Evolutionary conservation across 2,113 vertebrate genomes (phyloP).

Genomic region (Bucco capensis): DNA sequence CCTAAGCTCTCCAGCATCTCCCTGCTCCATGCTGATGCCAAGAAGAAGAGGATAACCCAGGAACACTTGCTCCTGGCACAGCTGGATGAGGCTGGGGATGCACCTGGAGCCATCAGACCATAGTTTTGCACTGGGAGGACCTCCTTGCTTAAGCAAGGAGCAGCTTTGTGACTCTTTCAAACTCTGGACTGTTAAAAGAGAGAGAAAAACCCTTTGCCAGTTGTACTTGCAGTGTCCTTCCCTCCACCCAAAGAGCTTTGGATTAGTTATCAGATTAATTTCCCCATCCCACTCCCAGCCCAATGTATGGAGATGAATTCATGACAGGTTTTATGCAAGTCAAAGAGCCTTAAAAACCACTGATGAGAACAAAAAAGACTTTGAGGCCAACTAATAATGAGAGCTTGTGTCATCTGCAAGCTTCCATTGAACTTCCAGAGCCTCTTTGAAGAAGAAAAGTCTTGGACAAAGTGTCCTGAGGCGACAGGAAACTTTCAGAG

Average conservation of each 20-base stretch:
- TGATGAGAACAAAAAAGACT: background rate
- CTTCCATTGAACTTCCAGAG: background rate
- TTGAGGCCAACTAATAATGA: background rate
- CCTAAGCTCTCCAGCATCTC: background rate
- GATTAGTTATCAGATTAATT: background rate
- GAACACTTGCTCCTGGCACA: too few species aligned
- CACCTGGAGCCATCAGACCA: background rate
- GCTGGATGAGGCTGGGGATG: too few species aligned
- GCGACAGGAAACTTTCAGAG: background rate
- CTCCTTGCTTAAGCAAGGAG: background rate
- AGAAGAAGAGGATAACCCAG: background rate
- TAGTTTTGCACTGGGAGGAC: background rate
- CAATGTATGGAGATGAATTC: background rate
- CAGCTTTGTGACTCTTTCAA: background rate
- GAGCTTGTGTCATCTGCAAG: background rate
- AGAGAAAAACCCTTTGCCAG: background rate
- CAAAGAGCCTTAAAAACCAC: background rate
- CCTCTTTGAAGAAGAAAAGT: slow-evolving; percentile 23
- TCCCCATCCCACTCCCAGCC: background rate
- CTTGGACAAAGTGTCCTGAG: slow-evolving; percentile 20
- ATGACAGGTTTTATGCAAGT: background rate
- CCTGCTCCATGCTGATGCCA: background rate
- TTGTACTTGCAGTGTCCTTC: background rate
- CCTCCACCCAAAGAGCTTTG: background rate
- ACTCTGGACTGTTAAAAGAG: background rate